These are phyloP conservation scores for Chelidonichthys spinosus DNA, from an alignment of 2,797 vertebrate genomes.

Conservation along the genomic window DNA sequence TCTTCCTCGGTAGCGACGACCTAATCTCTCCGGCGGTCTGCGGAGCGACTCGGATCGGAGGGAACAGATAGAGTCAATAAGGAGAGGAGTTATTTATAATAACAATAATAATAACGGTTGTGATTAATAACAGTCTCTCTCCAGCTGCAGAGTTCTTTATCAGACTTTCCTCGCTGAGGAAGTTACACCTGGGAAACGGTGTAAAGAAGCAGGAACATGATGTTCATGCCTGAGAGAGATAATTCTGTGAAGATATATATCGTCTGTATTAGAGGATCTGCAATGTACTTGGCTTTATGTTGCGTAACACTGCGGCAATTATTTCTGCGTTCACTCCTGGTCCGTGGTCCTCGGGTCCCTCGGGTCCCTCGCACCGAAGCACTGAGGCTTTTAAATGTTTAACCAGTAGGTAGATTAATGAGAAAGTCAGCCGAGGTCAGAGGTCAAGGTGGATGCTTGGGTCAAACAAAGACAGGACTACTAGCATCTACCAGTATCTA, in stretches of 20 bases:
- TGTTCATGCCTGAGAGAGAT: background rate
- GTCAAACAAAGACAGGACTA: too few species aligned
- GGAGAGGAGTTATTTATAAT: constrained; percentile 33
- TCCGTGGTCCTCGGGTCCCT: too few species aligned
- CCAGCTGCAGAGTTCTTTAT: constrained; percentile 15
- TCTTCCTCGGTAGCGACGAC: constrained; percentile 30
- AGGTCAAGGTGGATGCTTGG: background rate
- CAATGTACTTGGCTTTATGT: background rate
- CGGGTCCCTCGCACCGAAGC: background rate
- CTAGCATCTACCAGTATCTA: too few species aligned
- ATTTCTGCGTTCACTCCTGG: background rate
- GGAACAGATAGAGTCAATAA: constrained; percentile 47
- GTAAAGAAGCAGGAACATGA: background rate
- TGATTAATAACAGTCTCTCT: constrained; percentile 43
- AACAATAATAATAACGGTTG: constrained; percentile 44
- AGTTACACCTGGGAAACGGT: background rate
- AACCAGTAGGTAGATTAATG: too few species aligned
- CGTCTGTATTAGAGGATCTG: background rate
- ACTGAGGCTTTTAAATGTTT: too few species aligned
- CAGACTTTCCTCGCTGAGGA: background rate
- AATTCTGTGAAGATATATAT: background rate
- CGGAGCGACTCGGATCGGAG: constrained; percentile 19
- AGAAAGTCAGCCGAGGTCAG: background rate
- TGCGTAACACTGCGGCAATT: background rate
- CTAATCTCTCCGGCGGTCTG: constrained; percentile 38